Percentiles rank a stretch among this genome's conserved stretches.
Evolutionary conservation across 2,113 vertebrate genomes (phyloP).

Genomic region (Hydrochoerus hydrochaeris): DNA sequence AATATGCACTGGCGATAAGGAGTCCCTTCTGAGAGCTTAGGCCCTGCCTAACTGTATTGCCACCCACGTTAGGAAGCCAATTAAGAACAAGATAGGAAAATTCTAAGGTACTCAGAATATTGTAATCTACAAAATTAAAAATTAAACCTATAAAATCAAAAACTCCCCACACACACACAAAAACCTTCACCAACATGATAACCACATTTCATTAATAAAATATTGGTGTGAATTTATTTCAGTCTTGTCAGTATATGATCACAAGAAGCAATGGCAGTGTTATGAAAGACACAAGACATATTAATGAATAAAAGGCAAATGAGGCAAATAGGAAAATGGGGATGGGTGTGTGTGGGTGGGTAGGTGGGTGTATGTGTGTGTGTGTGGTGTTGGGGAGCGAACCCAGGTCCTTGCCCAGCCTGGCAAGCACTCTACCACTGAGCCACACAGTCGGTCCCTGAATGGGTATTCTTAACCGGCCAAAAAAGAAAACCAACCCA

Average conservation of each 20-base stretch:
- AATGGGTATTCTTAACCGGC: conserved; percentile 7
- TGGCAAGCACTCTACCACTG: neutral
- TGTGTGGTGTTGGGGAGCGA: no score
- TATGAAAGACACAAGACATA: neutral
- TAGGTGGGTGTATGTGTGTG: neutral
- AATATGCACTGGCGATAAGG: neutral
- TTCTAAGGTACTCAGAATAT: conserved; percentile 1
- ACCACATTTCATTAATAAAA: neutral
- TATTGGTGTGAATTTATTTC: conserved; percentile 16
- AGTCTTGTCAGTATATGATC: neutral
- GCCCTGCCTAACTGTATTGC: neutral
- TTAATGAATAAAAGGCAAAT: neutral
- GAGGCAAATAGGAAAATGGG: neutral
- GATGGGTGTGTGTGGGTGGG: neutral
- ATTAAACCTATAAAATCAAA: conserved; percentile 3
- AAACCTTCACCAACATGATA: neutral
- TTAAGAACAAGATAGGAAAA: conserved; percentile 37
- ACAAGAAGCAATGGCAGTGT: neutral
- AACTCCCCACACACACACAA: neutral
- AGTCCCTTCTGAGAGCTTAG: neutral
- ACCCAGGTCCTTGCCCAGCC: neutral
- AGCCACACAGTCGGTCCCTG: neutral
- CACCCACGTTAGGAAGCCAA: neutral
- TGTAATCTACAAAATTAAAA: neutral
- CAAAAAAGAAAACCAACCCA: neutral